Evolutionary conservation across 2,113 vertebrate species (phyloP).

Genomic region (Calyptomena viridis): DNA sequence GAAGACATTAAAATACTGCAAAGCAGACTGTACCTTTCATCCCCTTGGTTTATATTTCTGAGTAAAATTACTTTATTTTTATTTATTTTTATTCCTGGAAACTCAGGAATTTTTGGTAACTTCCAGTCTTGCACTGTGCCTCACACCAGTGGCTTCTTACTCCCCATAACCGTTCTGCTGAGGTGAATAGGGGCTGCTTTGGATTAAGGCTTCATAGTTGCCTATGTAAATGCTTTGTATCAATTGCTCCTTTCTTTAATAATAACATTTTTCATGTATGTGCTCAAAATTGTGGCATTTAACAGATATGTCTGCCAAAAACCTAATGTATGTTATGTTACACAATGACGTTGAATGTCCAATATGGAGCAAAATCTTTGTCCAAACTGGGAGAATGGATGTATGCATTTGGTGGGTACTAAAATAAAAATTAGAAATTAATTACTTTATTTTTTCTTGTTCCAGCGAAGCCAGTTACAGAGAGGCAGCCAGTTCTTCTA

Average conservation of each 20-base stretch:
- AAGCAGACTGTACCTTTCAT: neutral
- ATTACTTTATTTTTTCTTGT: neutral
- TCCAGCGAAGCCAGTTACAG: slow-evolving; percentile 83
- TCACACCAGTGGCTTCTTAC: neutral
- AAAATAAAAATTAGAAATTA: neutral
- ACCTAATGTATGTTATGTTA: neutral
- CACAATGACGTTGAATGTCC: neutral
- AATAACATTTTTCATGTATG: neutral
- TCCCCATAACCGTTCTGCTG: neutral
- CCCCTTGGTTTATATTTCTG: neutral
- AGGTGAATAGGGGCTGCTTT: neutral
- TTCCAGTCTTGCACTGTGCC: neutral
- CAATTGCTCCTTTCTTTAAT: neutral
- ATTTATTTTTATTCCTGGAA: neutral
- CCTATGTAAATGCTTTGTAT: neutral
- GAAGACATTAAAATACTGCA: neutral
- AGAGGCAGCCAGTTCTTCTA: slow-evolving; percentile 87
- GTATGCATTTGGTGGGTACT: neutral
- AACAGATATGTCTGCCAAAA: neutral
- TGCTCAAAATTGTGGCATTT: neutral
- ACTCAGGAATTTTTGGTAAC: neutral
- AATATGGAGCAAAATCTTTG: neutral
- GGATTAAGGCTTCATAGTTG: neutral
- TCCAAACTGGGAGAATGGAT: neutral
- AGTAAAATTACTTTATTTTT: neutral